A percentile compares a stretch with the other conserved stretches of the same genome.
These are phyloP conservation scores for Stegana nigrithorax DNA, from an alignment of 2,888 invertebrate species.

Conservation along the genomic window DNA sequence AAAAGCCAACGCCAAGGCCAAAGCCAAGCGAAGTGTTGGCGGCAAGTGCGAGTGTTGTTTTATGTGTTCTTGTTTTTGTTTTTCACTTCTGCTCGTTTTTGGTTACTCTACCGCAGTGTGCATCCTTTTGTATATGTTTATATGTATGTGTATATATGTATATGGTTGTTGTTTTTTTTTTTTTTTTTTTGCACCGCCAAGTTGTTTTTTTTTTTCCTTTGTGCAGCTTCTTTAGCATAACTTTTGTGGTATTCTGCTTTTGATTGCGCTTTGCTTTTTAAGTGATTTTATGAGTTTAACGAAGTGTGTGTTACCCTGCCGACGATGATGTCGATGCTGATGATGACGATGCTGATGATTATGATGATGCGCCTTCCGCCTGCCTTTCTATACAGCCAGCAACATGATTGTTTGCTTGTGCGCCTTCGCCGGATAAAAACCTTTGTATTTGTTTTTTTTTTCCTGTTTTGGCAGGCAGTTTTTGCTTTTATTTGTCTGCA, in stretches of 20 bases:
- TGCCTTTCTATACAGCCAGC: conserved; percentile 18
- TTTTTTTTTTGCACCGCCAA: background rate
- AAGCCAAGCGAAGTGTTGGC: background rate
- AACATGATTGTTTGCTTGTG: background rate
- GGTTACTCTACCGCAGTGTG: too few species aligned
- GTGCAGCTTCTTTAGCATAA: too few species aligned
- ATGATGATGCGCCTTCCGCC: conserved; percentile 15
- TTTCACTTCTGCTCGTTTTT: too few species aligned
- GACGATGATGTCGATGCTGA: background rate
- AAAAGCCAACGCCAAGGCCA: background rate
- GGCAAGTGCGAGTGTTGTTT: background rate
- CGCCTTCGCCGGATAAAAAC: background rate
- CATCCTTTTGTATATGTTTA: conserved; percentile 16
- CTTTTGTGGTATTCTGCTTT: too few species aligned
- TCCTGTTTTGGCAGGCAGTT: too few species aligned
- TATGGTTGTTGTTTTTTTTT: background rate
- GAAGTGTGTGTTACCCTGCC: conserved; percentile 42
- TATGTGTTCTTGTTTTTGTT: too few species aligned
- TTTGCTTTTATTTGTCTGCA: background rate
- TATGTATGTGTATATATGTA: background rate
- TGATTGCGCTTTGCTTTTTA: too few species aligned
- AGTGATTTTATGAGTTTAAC: conserved; percentile 61
- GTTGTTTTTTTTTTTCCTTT: too few species aligned
- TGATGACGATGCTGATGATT: too few species aligned
- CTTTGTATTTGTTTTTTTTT: background rate